These are phyloP conservation scores for Dolomedes plantarius DNA, from an alignment of 2,888 invertebrate genomes.

Conservation along the genomic window DNA sequence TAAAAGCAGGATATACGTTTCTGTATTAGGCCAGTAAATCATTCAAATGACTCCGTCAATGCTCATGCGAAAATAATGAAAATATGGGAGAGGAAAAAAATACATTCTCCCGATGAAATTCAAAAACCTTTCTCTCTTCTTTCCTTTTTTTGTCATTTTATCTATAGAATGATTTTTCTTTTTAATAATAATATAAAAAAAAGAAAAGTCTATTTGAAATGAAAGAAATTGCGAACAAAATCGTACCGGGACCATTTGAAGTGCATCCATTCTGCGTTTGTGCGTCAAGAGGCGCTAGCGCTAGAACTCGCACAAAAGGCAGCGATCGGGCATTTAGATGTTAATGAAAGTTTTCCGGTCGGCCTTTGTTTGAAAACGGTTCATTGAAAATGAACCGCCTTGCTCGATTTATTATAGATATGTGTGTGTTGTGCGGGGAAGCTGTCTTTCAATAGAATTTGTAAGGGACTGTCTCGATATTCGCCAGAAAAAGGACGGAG, in stretches of 20 bases:
- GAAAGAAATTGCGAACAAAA: conserved; percentile 14
- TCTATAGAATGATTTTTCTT: not conserved
- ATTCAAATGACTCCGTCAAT: not conserved
- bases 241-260: conserved; percentile 1
- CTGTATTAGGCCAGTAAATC: not conserved
- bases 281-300: not conserved
- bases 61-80: not conserved
- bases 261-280: conserved; percentile 1
- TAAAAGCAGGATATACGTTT: too few species aligned
- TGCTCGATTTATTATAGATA: conserved; percentile 16
- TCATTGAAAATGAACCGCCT: conserved; percentile 12
- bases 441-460: not conserved
- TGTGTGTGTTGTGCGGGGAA: not conserved
- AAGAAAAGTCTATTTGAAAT: not conserved
- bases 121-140: not conserved
- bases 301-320: conserved; percentile 36
- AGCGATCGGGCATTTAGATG: conserved; percentile 46
- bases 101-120: not conserved
- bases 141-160: not conserved
- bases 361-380: conserved; percentile 43
- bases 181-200: too few species aligned
- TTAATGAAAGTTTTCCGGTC: conserved; percentile 51
- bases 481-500: too few species aligned
- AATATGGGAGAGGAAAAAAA: not conserved
- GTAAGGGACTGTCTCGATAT: not conserved